Evolutionary conservation across 2,113 vertebrate species (phyloP).

Genomic region (Syrmaticus mikado): DNA sequence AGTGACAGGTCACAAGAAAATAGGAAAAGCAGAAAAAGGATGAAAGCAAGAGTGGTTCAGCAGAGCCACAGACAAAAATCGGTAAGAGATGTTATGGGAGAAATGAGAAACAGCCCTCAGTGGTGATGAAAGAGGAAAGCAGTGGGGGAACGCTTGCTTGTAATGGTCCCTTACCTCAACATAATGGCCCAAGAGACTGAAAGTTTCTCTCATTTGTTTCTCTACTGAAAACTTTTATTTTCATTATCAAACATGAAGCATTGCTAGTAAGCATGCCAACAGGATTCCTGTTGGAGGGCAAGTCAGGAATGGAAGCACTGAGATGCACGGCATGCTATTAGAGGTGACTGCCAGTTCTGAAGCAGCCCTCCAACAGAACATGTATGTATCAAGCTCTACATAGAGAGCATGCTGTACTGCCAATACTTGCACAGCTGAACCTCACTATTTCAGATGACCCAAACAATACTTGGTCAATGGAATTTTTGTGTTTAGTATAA

Average conservation of each 20-base stretch:
- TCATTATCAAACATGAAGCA: background rate
- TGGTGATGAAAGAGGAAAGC: background rate
- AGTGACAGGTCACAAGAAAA: background rate
- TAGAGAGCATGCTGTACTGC: background rate
- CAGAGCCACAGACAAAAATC: background rate
- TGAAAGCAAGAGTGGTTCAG: background rate
- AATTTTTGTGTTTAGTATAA: background rate
- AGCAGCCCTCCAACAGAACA: background rate
- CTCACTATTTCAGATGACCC: background rate
- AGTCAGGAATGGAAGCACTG: background rate
- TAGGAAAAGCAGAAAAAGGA: background rate
- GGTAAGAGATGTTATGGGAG: background rate
- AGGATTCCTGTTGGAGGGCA: rapidly evolving
- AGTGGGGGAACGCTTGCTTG: background rate
- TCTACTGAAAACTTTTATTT: background rate
- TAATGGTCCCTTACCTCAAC: background rate
- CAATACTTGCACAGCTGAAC: background rate
- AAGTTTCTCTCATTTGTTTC: background rate
- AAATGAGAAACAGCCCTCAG: background rate
- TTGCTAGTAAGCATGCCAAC: background rate
- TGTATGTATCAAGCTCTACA: background rate
- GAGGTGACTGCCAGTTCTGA: background rate
- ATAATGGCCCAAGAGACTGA: background rate
- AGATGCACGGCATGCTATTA: background rate
- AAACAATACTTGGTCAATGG: background rate